Evolutionary conservation across 2,888 invertebrate species (phyloP), one percentile per base, ranked within the genome.

Genomic region (Elegia similella): DNA sequence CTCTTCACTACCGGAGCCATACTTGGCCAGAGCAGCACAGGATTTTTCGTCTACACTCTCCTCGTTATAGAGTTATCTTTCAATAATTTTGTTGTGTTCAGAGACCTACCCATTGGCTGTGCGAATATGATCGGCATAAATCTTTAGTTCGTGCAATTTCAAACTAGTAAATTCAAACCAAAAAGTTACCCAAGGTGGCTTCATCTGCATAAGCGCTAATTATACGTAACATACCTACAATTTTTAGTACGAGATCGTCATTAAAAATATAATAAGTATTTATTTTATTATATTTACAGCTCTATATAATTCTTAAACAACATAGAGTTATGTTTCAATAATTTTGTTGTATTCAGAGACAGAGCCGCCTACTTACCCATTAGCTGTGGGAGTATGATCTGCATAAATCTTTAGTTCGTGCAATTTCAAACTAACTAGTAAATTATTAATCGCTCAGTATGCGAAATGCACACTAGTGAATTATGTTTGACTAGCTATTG

Each of bases 301-400:
- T 56, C 53, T 16, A 52, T 46, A 57, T 52, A 16, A 16, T 17
- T 44, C 42, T 42, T 10, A 6, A 34, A 0, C 15, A 7, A 52
- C 52, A 58, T 55, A 59, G 44, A 55, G 56, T 58, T 56, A 56
- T 52, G 56, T 50, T 54, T 54, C 56, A 56, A 56, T 55, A 61
- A 62, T 58, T 57, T 56, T 56, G 55, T 57, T 56, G 54, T 44
- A 17, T 32, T 34, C 70, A 75, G 69, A 75, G 73, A 70, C 70
- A 60, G 59, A 59, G 56, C 70, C 73, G 72, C 76, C 76, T 73
- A 73, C 76, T 44, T 55, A 55, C 54, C 44, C 7, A 55, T 34
- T 55, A 55, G 54, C 53, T 30, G 50, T 44, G 54, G 56, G 59
- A 43, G 54, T 60, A 47, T 52, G 57, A 48, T 57, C 53, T 23